Percentiles rank a stretch among this genome's conserved stretches.
Conservation (phyloP, 2,888 invertebrate species). For the Cerceris rybyensis region DNA sequence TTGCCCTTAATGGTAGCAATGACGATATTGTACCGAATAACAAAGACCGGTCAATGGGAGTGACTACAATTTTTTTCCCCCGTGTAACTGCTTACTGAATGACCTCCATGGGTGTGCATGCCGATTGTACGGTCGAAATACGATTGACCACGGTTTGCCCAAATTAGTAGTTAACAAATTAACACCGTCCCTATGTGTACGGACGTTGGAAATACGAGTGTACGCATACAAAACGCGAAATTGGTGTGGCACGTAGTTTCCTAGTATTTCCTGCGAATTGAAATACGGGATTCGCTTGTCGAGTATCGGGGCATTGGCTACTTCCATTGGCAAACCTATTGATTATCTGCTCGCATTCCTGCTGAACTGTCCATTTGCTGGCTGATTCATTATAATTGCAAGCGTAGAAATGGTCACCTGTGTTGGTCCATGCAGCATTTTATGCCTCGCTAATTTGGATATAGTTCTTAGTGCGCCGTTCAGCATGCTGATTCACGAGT, state of each 20-base stretch:
- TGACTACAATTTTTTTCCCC: constrained; percentile 18
- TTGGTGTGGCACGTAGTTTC: constrained; percentile 38
- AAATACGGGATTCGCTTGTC: constrained; percentile 66
- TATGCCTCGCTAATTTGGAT: background rate
- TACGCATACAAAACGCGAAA: constrained; percentile 36
- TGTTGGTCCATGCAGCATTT: constrained; percentile 34
- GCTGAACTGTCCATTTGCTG: constrained; percentile 61
- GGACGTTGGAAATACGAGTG: background rate
- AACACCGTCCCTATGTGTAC: constrained; percentile 40
- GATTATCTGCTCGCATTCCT: constrained; percentile 61
- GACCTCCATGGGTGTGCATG: constrained; percentile 8
- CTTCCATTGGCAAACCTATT: constrained; percentile 63
- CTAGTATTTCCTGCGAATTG: constrained; percentile 70
- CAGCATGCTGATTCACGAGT: background rate
- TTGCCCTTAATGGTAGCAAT: constrained; percentile 39
- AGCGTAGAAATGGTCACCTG: constrained; percentile 40
- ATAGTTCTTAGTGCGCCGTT: background rate
- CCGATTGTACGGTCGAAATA: constrained; percentile 47
- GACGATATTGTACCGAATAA: constrained; percentile 13
- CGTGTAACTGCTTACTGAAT: constrained; percentile 2
- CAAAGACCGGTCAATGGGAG: constrained; percentile 2
- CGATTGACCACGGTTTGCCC: constrained; percentile 55
- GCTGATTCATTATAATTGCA: constrained; percentile 66
- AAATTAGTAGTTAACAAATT: constrained; percentile 73
- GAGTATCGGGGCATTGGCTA: constrained; percentile 55